Base-by-base conservation (phyloP, 2,888 invertebrate species). In the Vanessa cardui region DNA sequence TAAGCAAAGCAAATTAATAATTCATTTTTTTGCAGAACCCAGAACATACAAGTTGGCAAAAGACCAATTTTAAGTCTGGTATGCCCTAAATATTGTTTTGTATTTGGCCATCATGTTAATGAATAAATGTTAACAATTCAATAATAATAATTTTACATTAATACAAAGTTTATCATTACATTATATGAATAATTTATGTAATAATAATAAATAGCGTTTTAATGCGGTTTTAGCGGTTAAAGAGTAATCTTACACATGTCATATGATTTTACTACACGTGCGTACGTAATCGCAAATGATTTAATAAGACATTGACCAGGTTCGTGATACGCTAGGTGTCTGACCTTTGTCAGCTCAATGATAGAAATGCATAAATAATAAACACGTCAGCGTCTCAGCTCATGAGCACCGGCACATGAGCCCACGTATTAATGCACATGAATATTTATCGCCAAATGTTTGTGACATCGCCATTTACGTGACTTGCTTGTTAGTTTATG, bases 201-300 rank as follows among this genome's bases (percentile, higher is more conserved):
- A 20, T 20, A 49, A 20, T 33, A n/a, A 46, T 54, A 26, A 12
- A 68, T 58, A 45, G 44, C 21, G 33, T 58, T 21, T 20, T 26
- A 33, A 52, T 58, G 52, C 65, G 58, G 58, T 58, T 6, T 56
- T 31, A 58, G 70, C 45, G 67, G 64, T 62, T 62, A 67, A 66
- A 54, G 26, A 52, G 56, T 70, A 44, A 65, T 52, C 39, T 54
- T 45, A 47, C 58, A 54, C 52, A 31, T 39, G 44, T 52, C 26
- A 26, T 5, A 26, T 16, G 2, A 31, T 54, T 26, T 15, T n/a
- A 54, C 52, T 54, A 31, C 52, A 31, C 52, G 52, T 21, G 50
- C 52, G 26, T 54, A 39, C 39, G 39, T 39, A 56, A 18, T 56
- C 56, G 18, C 56, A 7, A 56, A 39, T 39, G 56, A 39, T 33